Base-by-base conservation (phyloP, 2,113 vertebrate genomes). In the Pelecanoides urinatrix region DNA sequence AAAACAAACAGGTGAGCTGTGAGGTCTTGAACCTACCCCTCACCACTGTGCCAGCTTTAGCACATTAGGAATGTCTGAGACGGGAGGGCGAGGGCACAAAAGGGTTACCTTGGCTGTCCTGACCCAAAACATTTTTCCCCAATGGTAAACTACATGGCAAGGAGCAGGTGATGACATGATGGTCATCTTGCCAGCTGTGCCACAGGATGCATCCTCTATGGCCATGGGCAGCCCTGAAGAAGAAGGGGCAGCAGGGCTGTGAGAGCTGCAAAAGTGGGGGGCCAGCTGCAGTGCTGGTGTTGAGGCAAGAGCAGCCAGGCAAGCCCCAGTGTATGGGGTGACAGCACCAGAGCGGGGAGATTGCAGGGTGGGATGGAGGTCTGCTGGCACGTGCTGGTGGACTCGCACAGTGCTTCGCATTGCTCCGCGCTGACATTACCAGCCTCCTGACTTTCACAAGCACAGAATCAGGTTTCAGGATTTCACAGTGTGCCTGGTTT, bases 401-500 rank as follows among this genome's bases (percentile, higher is more conserved):
- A 50, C 63, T 49, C 5, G 3, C 63, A 22, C 27, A 40, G 76
- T 0, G 3, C 76, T 72, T 40, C 0, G 0, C 81, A 83, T 45
- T 58, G 89, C 89, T 95, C 87, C 0, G 12, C 0, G 0, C 70
- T 90, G 91, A 96, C 94, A 91, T 85, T 76, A 65, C 21, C 92
- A 91, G 81, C 87, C 91, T 92, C 91, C 89, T 90, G 76, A 86
- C 92, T 96, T 85, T 94, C 88, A 66, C 50, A 82, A 88, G 63
- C 89, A 82, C 89, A 79, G 74, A 91, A 95, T 92, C 94, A 95
- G 91, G 93, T 95, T 96, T 95, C 91, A 87, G 89, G 88, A 97
- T 97, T 97, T 97, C 96, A 96, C 92, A 96, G 92, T 75, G 76
- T 86, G 92, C 87, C 95, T 96, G 91, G 84, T 91, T 95, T 94